Percentiles rank a stretch among this genome's conserved stretches.
Conservation (phyloP, 2,888 invertebrate genomes). For the Tenthredo notha region DNA sequence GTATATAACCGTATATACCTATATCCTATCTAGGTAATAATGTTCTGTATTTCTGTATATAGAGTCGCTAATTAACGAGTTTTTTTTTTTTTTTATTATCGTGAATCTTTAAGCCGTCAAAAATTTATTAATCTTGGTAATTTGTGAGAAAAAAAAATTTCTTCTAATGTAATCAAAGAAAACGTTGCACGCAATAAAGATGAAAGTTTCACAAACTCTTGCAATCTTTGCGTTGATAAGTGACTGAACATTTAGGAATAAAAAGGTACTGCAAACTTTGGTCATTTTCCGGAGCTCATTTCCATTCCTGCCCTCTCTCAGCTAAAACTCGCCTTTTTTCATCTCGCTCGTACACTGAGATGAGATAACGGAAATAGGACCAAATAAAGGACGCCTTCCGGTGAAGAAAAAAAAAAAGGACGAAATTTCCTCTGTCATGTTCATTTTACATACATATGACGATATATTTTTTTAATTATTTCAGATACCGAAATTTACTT, state of each 20-base stretch:
- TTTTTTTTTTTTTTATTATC: background rate
- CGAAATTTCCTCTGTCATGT: background rate
- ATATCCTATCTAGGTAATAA: background rate
- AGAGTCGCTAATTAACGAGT: slow-evolving; percentile 40
- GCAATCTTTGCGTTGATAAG: slow-evolving; percentile 48
- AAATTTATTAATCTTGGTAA: background rate
- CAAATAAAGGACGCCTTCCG: background rate
- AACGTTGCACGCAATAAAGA: slow-evolving; percentile 36
- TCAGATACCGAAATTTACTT: background rate
- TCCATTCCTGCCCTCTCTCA: slow-evolving; percentile 26
- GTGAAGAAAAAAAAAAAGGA: too few species aligned
- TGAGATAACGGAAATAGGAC: slow-evolving; percentile 37
- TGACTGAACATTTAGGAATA: slow-evolving; percentile 48
- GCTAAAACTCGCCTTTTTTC: background rate
- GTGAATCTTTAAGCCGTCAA: background rate
- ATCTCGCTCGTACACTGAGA: background rate
- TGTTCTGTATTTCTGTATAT: background rate
- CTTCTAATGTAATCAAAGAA: slow-evolving; percentile 27
- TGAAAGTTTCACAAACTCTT: slow-evolving; percentile 39
- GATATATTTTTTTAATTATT: background rate
- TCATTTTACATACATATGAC: background rate
- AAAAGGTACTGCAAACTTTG: slow-evolving; percentile 39
- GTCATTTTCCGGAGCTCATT: slow-evolving; percentile 33
- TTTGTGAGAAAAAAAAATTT: background rate
- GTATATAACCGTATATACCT: background rate